Evolutionary conservation across 2,113 vertebrate species (phyloP), one percentile per base, ranked within the genome.

Genomic region (Suncus etruscus): DNA sequence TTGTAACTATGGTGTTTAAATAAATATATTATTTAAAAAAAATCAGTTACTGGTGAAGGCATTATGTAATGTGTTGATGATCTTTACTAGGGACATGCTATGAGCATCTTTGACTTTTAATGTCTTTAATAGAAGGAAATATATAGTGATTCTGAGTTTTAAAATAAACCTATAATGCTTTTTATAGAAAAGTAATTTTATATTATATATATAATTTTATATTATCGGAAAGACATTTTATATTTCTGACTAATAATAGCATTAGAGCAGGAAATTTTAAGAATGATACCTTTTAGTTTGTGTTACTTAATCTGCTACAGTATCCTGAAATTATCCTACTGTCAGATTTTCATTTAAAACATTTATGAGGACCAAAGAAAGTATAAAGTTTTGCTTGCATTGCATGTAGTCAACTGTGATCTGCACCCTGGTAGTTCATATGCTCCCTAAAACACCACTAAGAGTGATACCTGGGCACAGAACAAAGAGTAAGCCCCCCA

Each of bases 341-440:
- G 8, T 89, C 48, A 76, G 29, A 39, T 80, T 24, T 50, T 83
- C n/a, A 65, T 89, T 87, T 77, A 76, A 83, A 86, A 81, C 8
- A 51, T 39, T 76, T 83, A 69, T 48, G n/a, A 39, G 3, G 78
- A 66, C 65, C 10, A 82, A 73, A 73, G 63, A 22, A 8, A 65
- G 4, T 8, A 65, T 22, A 22, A 20, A 65, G 63, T 4, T 54
- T 1, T 54, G 18, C 12, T 54, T 54, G 18, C 54, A 54, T 16
- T 14, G 11, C 54, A 54, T 54, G 54, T 16, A 54, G 54, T 4
- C 3, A 54, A 54, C 39, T 39, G 39, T 39, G 9, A 1, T 54
- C 18, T 54, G 54, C 12, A 14, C 54, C 54, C 54, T 54, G 54
- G 54, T 2, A 54, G 3, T 15, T 15, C 54, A 54, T 54, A 14